These are phyloP conservation scores for Hyalella azteca DNA, from an alignment of 2,888 invertebrate genomes.

Conservation along the genomic window DNA sequence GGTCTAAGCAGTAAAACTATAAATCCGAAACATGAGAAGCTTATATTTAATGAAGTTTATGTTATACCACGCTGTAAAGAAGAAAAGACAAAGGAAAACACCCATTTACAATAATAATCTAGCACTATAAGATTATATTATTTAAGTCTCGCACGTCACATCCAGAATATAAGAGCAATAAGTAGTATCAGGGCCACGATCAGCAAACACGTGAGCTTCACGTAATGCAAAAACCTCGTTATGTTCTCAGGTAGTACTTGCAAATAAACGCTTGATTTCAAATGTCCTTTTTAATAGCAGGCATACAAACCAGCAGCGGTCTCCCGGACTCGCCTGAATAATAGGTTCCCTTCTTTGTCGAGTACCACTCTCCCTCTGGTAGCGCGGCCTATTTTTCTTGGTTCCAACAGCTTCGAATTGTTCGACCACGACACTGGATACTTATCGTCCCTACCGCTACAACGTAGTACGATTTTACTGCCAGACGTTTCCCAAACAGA, in stretches of 20 bases:
- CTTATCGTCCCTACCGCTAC: background rate
- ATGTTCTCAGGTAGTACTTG: background rate
- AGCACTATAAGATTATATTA: too few species aligned
- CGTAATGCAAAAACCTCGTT: background rate
- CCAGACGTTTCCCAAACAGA: background rate
- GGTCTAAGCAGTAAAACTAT: too few species aligned
- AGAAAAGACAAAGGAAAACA: too few species aligned
- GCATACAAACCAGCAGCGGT: background rate
- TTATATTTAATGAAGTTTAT: too few species aligned
- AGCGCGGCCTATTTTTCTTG: background rate
- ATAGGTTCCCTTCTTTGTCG: background rate
- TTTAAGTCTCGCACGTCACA: background rate
- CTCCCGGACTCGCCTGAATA: background rate
- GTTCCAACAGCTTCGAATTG: background rate
- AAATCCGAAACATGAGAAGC: too few species aligned
- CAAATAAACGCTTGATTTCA: background rate
- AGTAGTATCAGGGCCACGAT: background rate
- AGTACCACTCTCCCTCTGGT: background rate
- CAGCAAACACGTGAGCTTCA: background rate
- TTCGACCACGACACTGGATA: background rate
- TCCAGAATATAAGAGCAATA: conserved; percentile 6
- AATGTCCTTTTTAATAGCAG: background rate
- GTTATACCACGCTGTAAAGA: too few species aligned
- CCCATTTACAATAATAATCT: too few species aligned
- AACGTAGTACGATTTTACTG: background rate